Conservation (phyloP, 2,888 invertebrate species). For the Drosophila histrio region DNA sequence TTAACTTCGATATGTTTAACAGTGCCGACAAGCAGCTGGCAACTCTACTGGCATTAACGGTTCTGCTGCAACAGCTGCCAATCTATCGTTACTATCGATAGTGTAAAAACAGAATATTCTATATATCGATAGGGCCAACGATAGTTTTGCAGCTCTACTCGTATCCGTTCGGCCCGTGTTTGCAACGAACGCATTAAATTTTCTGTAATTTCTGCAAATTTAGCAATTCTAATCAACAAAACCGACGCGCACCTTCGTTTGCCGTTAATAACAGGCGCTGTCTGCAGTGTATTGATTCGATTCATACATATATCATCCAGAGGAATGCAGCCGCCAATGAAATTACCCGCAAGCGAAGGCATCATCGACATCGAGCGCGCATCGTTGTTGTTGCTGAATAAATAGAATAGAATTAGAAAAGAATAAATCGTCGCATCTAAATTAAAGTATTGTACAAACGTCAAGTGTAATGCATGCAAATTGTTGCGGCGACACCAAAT, state of each 20-base stretch:
- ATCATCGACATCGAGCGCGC: slow-evolving; percentile 59
- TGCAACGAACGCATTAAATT: slow-evolving; percentile 77
- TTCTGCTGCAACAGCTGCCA: too few species aligned
- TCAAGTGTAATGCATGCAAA: slow-evolving; percentile 48
- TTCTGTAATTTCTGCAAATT: slow-evolving; percentile 36
- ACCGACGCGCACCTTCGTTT: background rate
- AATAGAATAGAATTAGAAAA: slow-evolving; percentile 45
- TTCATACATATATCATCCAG: slow-evolving; percentile 12
- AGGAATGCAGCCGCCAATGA: slow-evolving; percentile 63
- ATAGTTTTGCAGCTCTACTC: slow-evolving; percentile 30
- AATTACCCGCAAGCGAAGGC: slow-evolving; percentile 45
- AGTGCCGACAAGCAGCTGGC: background rate
- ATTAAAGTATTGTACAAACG: slow-evolving; percentile 21
- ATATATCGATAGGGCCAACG: background rate
- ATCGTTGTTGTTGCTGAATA: slow-evolving; percentile 57
- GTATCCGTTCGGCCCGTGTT: slow-evolving; percentile 65
- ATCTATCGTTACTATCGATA: too few species aligned
- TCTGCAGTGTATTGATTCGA: background rate
- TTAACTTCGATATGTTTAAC: background rate
- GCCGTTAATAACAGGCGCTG: slow-evolving; percentile 19
- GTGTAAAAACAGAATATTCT: too few species aligned
- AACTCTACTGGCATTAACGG: too few species aligned
- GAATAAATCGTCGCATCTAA: slow-evolving; percentile 15
- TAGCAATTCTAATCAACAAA: slow-evolving; percentile 21
- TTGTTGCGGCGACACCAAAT: slow-evolving; percentile 36